Conservation (phyloP, 2,797 vertebrate genomes). For the Thalassophryne amazonica region DNA sequence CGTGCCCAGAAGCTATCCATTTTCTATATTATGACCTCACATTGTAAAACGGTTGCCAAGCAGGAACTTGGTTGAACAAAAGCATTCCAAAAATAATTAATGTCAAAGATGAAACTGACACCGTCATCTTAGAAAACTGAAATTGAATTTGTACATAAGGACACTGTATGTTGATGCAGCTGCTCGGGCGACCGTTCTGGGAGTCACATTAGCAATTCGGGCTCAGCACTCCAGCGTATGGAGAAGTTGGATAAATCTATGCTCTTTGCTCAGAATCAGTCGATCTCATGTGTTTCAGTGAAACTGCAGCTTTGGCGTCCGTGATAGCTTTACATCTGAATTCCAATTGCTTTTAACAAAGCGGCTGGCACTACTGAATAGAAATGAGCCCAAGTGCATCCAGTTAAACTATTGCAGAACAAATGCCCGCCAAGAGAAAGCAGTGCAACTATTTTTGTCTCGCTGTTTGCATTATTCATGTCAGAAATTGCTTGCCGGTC, state of each 20-base stretch:
- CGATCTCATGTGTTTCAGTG: conserved; percentile 30
- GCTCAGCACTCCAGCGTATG: conserved; percentile 15
- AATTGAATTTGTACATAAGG: background rate
- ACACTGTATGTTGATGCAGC: conserved; percentile 22
- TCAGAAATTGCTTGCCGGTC: conserved; percentile 62
- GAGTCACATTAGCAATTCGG: conserved; percentile 37
- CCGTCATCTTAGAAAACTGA: too few species aligned
- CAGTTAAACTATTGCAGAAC: conserved; percentile 56
- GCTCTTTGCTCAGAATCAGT: conserved; percentile 48
- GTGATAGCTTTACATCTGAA: conserved; percentile 36
- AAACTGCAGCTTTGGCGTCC: conserved; percentile 35
- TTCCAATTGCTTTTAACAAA: conserved; percentile 48
- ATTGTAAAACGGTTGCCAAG: background rate
- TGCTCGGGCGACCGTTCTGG: conserved; percentile 14
- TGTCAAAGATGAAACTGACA: too few species aligned
- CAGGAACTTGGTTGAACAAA: background rate
- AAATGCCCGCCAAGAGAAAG: conserved; percentile 50
- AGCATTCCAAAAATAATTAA: too few species aligned
- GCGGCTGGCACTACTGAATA: conserved; percentile 42
- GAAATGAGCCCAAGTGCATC: conserved; percentile 35
- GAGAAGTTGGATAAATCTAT: conserved; percentile 47
- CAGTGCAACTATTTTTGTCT: conserved; percentile 63
- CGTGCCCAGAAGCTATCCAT: background rate
- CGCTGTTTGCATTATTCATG: conserved; percentile 68
- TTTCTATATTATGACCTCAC: background rate